Evolutionary conservation across 2,113 vertebrate species (phyloP), one percentile per base, ranked within the genome.

Genomic region (Xenus cinereus): DNA sequence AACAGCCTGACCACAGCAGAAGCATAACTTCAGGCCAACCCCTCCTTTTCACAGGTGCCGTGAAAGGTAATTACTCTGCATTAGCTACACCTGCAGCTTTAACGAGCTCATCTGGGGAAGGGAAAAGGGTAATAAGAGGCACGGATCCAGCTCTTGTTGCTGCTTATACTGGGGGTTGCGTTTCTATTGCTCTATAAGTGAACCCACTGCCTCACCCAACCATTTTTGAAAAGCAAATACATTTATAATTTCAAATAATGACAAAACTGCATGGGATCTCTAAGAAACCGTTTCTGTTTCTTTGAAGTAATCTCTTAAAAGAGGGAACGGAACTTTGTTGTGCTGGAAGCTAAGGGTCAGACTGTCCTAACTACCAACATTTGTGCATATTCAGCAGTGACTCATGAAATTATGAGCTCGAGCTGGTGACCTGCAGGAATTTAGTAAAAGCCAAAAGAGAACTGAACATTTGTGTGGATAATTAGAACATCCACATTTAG

Each of bases 381-480:
- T 84, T 86, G 75, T 94, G 92, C 91, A 63, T 26, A 69, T 81
- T 93, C 94, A 96, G 90, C 95, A 93, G 72, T 95, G 95, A 97
- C 93, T 95, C 94, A 95, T 71, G 91, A 30, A 96, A 93, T 86
- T 22, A 83, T 19, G 72, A 97, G 91, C 72, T 79, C 77, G 79
- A 67, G 67, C 79, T 79, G 72, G 68, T 86, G 93, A 93, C 94
- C 94, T 97, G 90, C 94, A 93, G 90, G 79, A 77, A 85, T 85
- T 66, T 69, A 80, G 79, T 3, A 24, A 51, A 22, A 95, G 90
- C 39, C 43, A 75, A 90, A 89, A 79, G 63, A 83, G 63, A 93
- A 75, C 26, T 18, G 86, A 92, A 72, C 45, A 1, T 92, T 88
- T 72, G 16, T 64, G 69, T 78, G 51, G 77, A 48, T 84, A 91